Evolutionary conservation across 1,140 invertebrate species (phyloP).

Genomic region (Zaprionus kolodkinae): DNA sequence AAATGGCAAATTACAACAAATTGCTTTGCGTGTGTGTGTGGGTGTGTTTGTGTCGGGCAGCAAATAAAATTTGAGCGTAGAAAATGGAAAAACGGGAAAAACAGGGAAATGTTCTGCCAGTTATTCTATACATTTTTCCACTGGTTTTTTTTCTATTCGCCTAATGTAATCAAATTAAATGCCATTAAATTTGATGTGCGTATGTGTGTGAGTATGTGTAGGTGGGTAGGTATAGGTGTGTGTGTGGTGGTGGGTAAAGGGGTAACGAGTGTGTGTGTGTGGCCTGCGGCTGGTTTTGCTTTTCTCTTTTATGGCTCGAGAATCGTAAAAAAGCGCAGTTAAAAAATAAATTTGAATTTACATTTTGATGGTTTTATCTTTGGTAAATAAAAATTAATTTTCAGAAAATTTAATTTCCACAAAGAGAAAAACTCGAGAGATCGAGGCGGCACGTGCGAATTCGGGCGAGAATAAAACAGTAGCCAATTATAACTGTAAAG

Average conservation of each 20-base stretch:
- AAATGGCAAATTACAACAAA: constrained; percentile 66
- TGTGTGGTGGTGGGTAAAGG: constrained; percentile 45
- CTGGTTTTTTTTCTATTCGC: constrained; percentile 50
- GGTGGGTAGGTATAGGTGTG: constrained; percentile 26
- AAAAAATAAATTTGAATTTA: constrained; percentile 59
- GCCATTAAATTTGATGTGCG: constrained; percentile 66
- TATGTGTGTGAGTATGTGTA: constrained; percentile 29
- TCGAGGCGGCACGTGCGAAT: constrained; percentile 16
- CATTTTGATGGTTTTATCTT: constrained; percentile 67
- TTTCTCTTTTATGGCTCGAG: constrained; percentile 46
- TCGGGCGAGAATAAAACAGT: constrained; percentile 14
- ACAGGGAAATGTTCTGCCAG: constrained; percentile 37
- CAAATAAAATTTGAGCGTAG: constrained; percentile 27
- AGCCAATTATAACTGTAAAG: constrained; percentile 49
- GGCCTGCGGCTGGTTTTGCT: constrained; percentile 38
- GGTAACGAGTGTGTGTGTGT: constrained; percentile 20
- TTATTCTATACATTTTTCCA: constrained; percentile 6
- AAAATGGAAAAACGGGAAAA: constrained; percentile 29
- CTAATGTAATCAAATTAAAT: constrained; percentile 77
- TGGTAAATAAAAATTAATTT: constrained; percentile 50
- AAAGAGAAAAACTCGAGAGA: neutral
- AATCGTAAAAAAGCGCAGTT: constrained; percentile 69
- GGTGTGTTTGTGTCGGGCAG: constrained; percentile 18
- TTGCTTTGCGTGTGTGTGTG: constrained; percentile 45
- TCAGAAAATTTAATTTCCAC: constrained; percentile 41